Conservation (phyloP, 2,888 invertebrate genomes). For the Halictus quadricinctus region DNA sequence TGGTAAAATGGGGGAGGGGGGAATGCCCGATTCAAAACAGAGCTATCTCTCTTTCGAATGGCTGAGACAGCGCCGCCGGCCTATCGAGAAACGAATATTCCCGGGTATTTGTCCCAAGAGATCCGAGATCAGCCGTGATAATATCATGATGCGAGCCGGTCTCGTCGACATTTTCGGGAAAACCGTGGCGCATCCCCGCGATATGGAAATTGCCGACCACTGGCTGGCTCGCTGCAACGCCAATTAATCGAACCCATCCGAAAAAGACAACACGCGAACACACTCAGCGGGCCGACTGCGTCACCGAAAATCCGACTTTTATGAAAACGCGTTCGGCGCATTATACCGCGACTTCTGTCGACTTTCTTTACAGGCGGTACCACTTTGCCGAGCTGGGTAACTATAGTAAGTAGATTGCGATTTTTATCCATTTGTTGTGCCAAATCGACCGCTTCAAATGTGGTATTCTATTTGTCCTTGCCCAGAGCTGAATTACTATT, state of each 20-base stretch:
- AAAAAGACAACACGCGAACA: slow-evolving; percentile 11
- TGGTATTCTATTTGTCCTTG: neutral
- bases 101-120: slow-evolving; percentile 51
- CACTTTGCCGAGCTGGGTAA: neutral
- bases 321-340: neutral
- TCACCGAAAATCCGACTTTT: neutral
- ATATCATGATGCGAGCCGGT: slow-evolving; percentile 42
- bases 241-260: slow-evolving; percentile 29
- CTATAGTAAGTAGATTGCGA: neutral
- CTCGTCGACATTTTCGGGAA: slow-evolving; percentile 46
- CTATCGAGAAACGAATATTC: slow-evolving; percentile 58
- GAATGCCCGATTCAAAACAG: slow-evolving; percentile 18
- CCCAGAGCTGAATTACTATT: neutral
- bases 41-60: neutral
- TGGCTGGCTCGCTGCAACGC: neutral
- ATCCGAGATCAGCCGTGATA: slow-evolving; percentile 56
- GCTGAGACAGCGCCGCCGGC: slow-evolving; percentile 3
- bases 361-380: neutral
- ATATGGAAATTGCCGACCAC: slow-evolving; percentile 14
- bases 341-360: neutral
- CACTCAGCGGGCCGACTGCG: neutral
- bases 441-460: neutral
- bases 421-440: neutral
- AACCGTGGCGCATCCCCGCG: slow-evolving; percentile 19
- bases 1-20: neutral